phyloP scores from a whole-genome alignment of 2,113 vertebrate species.

The Regulus satrapa region DNA sequence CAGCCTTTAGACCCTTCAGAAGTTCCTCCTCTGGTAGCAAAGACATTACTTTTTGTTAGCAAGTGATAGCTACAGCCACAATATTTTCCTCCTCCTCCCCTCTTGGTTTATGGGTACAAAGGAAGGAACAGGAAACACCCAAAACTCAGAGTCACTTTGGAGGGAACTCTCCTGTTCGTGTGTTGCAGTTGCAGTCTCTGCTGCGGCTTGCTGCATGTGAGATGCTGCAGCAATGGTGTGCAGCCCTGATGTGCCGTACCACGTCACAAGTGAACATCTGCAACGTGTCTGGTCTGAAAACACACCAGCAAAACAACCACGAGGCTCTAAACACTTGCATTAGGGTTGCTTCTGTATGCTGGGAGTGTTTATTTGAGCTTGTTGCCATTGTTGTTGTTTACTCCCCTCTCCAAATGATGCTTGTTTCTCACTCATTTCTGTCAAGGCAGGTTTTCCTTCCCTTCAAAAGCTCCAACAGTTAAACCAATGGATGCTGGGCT shows the following conservation, averaged over 20 bases:
- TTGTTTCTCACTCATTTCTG: not conserved
- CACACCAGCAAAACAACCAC: not conserved
- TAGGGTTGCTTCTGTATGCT: not conserved
- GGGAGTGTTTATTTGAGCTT: not conserved
- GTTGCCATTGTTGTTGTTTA: not conserved
- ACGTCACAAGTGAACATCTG: rapidly evolving
- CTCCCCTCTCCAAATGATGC: not conserved
- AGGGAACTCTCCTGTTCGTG: not conserved
- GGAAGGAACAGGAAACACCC: not conserved
- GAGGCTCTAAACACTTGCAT: not conserved
- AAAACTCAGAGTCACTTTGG: not conserved
- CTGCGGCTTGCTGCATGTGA: rapidly evolving
- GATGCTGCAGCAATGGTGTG: rapidly evolving
- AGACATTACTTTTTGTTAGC: not conserved
- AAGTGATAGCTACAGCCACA: not conserved
- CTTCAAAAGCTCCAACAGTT: not conserved
- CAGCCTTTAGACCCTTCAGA: not conserved
- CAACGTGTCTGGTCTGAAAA: rapidly evolving
- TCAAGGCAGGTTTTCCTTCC: not conserved
- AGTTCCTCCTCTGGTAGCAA: not conserved
- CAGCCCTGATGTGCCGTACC: rapidly evolving
- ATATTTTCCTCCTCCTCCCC: not conserved
- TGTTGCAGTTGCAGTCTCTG: not conserved
- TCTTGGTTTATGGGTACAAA: not conserved
- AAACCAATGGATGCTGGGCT: not conserved